These are phyloP conservation scores for Neelides sp. DNA, from an alignment of 1,140 invertebrate genomes.

Conservation along the genomic window DNA sequence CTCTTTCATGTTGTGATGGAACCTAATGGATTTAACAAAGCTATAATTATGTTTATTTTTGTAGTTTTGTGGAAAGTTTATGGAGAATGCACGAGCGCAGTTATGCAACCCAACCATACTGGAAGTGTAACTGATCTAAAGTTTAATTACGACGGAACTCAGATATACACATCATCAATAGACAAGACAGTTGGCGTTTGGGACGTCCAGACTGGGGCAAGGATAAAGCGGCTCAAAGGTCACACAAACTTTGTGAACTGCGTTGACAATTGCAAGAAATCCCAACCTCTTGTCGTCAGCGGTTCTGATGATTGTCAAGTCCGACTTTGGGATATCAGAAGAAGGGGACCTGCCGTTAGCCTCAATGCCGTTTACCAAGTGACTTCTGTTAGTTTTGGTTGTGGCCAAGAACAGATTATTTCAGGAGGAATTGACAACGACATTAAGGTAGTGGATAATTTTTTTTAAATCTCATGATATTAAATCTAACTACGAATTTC, in stretches of 20 bases:
- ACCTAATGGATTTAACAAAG: neutral
- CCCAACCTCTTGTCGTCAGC: constrained; percentile 76
- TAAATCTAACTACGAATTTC: too few relatives aligned
- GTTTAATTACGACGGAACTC: constrained; percentile 84
- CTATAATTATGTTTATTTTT: constrained; percentile 49
- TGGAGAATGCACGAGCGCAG: constrained; percentile 94
- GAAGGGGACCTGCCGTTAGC: constrained; percentile 59
- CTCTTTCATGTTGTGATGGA: neutral
- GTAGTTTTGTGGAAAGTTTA: constrained; percentile 75
- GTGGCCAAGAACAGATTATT: constrained; percentile 80
- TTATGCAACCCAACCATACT: constrained; percentile 74
- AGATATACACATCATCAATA: constrained; percentile 82
- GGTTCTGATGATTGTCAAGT: constrained; percentile 92
- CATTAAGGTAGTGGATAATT: constrained; percentile 84
- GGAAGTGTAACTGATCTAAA: constrained; percentile 94
- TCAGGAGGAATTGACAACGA: constrained; percentile 95
- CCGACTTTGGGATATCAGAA: constrained; percentile 77
- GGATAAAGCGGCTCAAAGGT: constrained; percentile 74
- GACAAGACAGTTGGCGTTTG: constrained; percentile 91
- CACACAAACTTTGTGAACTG: constrained; percentile 82
- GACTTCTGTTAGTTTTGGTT: constrained; percentile 86
- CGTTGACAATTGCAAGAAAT: constrained; percentile 63
- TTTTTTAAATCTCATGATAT: too few relatives aligned
- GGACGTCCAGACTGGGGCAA: constrained; percentile 75
- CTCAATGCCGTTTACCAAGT: constrained; percentile 75